Evolutionary conservation across 2,797 vertebrate species (phyloP).

Genomic region (Mormyrops attenuatus): DNA sequence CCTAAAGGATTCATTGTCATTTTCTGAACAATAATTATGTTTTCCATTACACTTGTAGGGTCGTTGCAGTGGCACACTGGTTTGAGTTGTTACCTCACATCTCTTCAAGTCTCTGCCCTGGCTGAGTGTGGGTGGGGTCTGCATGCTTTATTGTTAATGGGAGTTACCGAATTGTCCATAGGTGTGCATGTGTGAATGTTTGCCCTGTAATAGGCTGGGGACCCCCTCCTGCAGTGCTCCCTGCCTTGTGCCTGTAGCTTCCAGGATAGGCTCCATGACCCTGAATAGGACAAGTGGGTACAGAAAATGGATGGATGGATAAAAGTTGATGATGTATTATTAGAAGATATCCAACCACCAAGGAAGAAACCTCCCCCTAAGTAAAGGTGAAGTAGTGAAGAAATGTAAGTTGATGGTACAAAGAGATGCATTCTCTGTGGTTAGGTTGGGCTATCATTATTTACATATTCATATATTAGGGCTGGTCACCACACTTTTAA

Average conservation of each 20-base stretch:
- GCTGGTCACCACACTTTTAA: too few species aligned
- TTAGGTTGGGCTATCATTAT: neutral
- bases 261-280: too few species aligned
- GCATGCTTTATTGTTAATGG: too few species aligned
- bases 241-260: too few species aligned
- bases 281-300: too few species aligned
- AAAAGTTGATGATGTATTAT: neutral
- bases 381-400: neutral
- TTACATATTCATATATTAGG: too few species aligned
- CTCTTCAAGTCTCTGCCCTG: neutral
- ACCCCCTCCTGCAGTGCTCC: neutral
- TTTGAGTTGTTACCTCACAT: neutral
- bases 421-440: neutral
- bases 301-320: neutral
- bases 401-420: neutral
- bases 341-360: neutral
- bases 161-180: neutral
- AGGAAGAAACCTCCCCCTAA: neutral
- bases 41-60: neutral
- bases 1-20: neutral
- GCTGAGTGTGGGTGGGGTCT: too few species aligned
- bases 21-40: neutral
- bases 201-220: neutral
- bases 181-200: neutral
- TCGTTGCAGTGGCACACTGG: neutral